Evolutionary conservation across 2,113 vertebrate genomes (phyloP).

Genomic region (Chionomys nivalis): DNA sequence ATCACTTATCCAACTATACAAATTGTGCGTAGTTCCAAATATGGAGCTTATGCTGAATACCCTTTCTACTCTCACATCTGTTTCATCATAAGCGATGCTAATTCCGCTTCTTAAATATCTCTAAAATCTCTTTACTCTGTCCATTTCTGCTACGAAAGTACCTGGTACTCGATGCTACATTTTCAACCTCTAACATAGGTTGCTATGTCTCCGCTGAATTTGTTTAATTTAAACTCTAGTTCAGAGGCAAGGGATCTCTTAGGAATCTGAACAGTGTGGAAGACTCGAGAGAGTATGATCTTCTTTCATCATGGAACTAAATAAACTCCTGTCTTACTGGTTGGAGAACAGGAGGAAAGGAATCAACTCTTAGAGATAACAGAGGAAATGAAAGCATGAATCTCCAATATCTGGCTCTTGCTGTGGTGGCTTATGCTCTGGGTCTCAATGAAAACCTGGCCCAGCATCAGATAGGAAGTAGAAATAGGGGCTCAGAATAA

Average conservation of each 20-base stretch:
- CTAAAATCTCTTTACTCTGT: not conserved
- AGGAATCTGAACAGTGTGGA: not conserved
- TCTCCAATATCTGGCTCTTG: not conserved
- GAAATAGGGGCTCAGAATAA: not conserved
- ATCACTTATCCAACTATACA: not conserved
- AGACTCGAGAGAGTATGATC: not conserved
- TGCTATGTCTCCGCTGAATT: not conserved
- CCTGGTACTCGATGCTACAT: not conserved
- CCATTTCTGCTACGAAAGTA: not conserved
- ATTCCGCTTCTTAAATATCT: not conserved
- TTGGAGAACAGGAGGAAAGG: not conserved
- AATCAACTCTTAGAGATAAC: not conserved
- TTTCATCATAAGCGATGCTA: not conserved
- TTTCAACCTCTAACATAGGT: not conserved
- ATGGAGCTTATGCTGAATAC: not conserved
- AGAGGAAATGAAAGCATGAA: not conserved
- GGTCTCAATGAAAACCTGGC: not conserved
- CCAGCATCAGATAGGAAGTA: not conserved
- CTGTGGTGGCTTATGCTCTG: not conserved
- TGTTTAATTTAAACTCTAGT: not conserved
- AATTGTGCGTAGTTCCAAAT: not conserved
- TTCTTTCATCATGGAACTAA: not conserved
- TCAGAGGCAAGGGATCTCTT: not conserved
- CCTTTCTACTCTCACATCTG: not conserved
- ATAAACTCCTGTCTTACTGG: not conserved